Conservation (phyloP, 1,140 invertebrate species). For the Eurytemora carolleeae region DNA sequence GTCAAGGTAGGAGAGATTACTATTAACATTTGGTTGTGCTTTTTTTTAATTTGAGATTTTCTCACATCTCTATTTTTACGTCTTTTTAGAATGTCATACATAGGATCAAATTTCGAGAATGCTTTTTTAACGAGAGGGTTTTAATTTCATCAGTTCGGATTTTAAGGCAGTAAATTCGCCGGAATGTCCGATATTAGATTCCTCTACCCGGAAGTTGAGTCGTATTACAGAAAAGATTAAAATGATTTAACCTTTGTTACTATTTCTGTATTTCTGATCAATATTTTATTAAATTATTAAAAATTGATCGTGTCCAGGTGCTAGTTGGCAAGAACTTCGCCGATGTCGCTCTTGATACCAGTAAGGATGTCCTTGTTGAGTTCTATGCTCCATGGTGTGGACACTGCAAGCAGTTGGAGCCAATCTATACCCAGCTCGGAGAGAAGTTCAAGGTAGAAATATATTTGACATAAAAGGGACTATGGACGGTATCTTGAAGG, state of each 20-base stretch:
- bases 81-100: no score
- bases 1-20: constrained; percentile 47
- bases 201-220: no score
- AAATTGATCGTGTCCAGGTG: constrained; percentile 28
- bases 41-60: neutral
- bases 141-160: neutral
- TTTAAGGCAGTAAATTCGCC: no score
- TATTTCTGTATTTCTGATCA: no score
- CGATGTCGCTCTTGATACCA: constrained; percentile 65
- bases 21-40: neutral
- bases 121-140: neutral
- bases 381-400: constrained; percentile 94
- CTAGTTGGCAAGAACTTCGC: constrained; percentile 91
- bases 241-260: neutral
- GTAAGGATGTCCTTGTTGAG: constrained; percentile 88
- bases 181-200: no score
- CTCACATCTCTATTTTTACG: neutral
- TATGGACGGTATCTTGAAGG: no score
- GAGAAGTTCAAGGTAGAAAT: constrained; percentile 17
- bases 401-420: constrained; percentile 87
- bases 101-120: no score
- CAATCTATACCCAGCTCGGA: constrained; percentile 62
- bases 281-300: no score
- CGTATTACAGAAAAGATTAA: neutral
- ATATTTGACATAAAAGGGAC: no score